These are phyloP conservation scores for Catharus minimus DNA, from an alignment of 2,113 vertebrate genomes.

Conservation along the genomic window DNA sequence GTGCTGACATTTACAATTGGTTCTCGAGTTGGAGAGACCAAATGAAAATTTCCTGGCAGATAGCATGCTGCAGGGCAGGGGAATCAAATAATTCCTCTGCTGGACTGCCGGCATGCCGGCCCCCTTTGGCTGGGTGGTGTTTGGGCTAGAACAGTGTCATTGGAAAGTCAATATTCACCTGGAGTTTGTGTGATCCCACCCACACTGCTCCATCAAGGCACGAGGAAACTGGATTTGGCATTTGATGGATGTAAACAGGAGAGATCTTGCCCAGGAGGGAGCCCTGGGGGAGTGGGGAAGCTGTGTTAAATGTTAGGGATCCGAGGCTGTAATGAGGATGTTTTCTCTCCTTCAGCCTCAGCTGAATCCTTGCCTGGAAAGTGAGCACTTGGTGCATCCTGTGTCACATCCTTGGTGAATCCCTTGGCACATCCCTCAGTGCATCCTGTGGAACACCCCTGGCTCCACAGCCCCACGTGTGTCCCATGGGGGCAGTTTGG, in stretches of 20 bases:
- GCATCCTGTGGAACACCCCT: neutral
- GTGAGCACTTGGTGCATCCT: neutral
- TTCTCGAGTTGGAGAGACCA: conserved; percentile 33
- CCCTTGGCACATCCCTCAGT: neutral
- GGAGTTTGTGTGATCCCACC: neutral
- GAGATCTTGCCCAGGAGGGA: neutral
- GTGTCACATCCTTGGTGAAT: no score
- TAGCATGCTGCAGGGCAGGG: conserved; percentile 21
- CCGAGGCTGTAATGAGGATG: neutral
- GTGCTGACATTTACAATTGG: conserved; percentile 69
- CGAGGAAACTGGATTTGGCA: neutral
- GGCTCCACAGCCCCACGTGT: rapidly evolving
- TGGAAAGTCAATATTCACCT: conserved; percentile 51
- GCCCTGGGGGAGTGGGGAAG: neutral
- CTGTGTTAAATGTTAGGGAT: neutral
- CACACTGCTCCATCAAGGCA: neutral
- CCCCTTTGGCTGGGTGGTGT: neutral
- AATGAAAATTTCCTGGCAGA: conserved; percentile 66
- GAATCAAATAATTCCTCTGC: conserved; percentile 59
- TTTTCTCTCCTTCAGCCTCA: neutral
- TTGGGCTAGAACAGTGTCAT: neutral
- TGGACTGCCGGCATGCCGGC: neutral
- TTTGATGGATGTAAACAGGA: conserved; percentile 17
- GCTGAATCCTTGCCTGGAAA: neutral
- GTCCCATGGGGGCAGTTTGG: rapidly evolving